These are phyloP conservation scores for Oegoconia quadripuncta DNA, from an alignment of 2,888 invertebrate genomes.

Conservation along the genomic window DNA sequence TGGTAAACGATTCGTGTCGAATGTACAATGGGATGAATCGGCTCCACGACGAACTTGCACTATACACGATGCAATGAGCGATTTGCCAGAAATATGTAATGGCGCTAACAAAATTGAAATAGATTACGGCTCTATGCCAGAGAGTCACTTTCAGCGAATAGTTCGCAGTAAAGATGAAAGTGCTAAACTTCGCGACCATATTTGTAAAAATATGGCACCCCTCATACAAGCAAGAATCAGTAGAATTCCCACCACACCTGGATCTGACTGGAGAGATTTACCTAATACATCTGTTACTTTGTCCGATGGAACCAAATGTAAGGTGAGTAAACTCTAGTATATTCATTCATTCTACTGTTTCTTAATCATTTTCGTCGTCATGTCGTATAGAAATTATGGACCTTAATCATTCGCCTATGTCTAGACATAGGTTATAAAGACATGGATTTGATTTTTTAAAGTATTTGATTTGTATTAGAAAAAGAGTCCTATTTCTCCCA, in stretches of 20 bases:
- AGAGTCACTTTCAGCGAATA: conserved; percentile 87
- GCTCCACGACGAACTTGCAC: conserved; percentile 89
- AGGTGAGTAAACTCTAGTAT: too few species aligned
- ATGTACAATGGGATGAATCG: conserved; percentile 81
- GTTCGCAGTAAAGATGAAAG: conserved; percentile 80
- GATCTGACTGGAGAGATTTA: conserved; percentile 92
- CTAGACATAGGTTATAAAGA: too few species aligned
- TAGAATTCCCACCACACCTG: conserved; percentile 85
- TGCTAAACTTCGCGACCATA: conserved; percentile 83
- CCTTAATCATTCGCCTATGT: too few species aligned
- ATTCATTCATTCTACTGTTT: too few species aligned
- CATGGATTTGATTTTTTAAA: too few species aligned
- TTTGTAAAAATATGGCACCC: conserved; percentile 91
- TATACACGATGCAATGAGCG: conserved; percentile 90
- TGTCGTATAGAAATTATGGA: not conserved
- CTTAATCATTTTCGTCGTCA: not conserved
- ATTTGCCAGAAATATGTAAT: conserved; percentile 86
- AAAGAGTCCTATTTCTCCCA: too few species aligned
- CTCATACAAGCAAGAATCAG: conserved; percentile 88
- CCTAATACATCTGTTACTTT: conserved; percentile 87
- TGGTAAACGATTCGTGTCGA: conserved; percentile 69
- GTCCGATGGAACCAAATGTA: conserved; percentile 83
- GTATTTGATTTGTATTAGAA: too few species aligned
- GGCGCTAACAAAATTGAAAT: conserved; percentile 85
- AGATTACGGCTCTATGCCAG: conserved; percentile 83